phyloP scores from a whole-genome alignment of 1,140 invertebrate genomes.

The Orius insidiosus region DNA sequence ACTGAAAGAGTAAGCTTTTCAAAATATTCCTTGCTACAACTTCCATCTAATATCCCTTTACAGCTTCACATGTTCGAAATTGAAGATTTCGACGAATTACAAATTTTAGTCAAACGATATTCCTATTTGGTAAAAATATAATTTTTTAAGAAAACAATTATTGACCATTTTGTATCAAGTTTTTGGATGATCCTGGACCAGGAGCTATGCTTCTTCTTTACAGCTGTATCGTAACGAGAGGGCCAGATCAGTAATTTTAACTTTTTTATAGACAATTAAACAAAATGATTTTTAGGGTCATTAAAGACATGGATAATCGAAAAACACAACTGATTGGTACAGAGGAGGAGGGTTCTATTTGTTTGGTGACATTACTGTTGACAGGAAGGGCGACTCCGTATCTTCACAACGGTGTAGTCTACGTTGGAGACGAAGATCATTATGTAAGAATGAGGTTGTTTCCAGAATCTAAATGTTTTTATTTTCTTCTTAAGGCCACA shows the following conservation, averaged over 20 bases:
- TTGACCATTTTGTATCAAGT: too few relatives aligned
- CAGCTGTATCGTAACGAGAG: slow-evolving; percentile 49
- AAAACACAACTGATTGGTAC: slow-evolving; percentile 36
- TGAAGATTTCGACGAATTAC: slow-evolving; percentile 44
- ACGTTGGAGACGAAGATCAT: slow-evolving; percentile 58
- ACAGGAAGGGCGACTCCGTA: slow-evolving; percentile 61
- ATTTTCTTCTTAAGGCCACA: too few relatives aligned
- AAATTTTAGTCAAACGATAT: slow-evolving; percentile 57
- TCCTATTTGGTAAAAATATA: slow-evolving; percentile 53
- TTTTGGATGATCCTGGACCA: slow-evolving; percentile 50
- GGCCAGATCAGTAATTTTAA: slow-evolving; percentile 45
- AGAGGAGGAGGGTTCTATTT: slow-evolving; percentile 52
- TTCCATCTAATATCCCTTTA: slow-evolving; percentile 24
- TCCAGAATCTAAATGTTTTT: slow-evolving; percentile 8
- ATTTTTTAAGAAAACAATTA: too few relatives aligned
- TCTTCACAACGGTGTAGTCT: slow-evolving; percentile 67
- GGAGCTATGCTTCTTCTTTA: slow-evolving; percentile 59
- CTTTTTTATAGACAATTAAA: too few relatives aligned
- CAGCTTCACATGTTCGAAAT: slow-evolving; percentile 61
- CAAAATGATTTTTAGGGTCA: slow-evolving; percentile 33
- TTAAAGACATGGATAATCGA: slow-evolving; percentile 46
- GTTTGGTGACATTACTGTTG: slow-evolving; percentile 49
- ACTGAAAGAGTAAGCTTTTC: slow-evolving; percentile 55
- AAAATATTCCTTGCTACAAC: too few relatives aligned
- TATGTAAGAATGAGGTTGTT: slow-evolving; percentile 33